These are phyloP conservation scores for Phalacrocorax carbo DNA, from an alignment of 2,113 vertebrate genomes.

Conservation along the genomic window DNA sequence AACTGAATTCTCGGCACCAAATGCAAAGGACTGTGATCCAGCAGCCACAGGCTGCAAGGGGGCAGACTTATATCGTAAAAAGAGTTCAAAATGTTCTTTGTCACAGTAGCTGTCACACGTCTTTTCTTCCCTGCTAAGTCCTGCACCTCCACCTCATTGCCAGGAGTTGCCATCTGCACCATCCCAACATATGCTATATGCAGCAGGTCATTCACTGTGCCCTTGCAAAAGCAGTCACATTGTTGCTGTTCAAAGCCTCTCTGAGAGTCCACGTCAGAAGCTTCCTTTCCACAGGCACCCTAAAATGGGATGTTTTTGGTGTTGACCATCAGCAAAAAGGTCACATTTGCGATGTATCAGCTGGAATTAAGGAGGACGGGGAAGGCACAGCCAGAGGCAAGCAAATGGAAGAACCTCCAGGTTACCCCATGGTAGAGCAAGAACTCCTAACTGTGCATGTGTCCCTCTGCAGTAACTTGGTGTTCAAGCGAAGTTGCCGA, in stretches of 20 bases:
- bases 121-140: not conserved
- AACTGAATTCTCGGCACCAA: constrained; percentile 22
- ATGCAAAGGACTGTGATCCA: constrained; percentile 9
- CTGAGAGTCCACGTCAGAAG: not conserved
- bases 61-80: not conserved
- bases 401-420: constrained; percentile 6
- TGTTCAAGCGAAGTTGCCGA: constrained; percentile 16
- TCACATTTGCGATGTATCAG: constrained; percentile 16
- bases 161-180: not conserved
- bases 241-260: not conserved
- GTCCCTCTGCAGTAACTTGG: constrained; percentile 11
- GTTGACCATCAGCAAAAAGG: constrained; percentile 30
- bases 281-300: not conserved
- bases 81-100: not conserved
- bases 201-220: not conserved
- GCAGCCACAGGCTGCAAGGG: not conserved
- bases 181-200: not conserved
- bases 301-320: not conserved
- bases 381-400: constrained; percentile 58
- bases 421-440: not conserved
- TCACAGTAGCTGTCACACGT: not conserved
- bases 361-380: constrained; percentile 5
- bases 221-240: rapidly evolving
- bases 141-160: not conserved
- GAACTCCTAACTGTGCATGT: not conserved